Evolutionary conservation across 64 coral and sea anemone genomes (phyloP).

Genomic region (Stylophora pistillata): DNA sequence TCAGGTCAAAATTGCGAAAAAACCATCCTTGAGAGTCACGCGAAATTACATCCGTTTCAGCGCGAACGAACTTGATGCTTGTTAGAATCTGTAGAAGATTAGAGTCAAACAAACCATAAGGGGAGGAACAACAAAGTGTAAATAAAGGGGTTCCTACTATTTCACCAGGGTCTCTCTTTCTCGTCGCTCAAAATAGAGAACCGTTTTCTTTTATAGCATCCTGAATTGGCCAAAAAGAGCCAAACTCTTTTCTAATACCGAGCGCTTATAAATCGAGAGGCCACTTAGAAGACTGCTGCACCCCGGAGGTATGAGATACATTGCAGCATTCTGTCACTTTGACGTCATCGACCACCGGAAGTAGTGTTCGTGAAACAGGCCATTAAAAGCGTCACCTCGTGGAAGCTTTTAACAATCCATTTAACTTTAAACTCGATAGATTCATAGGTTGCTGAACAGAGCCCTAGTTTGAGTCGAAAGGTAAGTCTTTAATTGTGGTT

Average conservation of each 20-base stretch:
- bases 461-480: neutral
- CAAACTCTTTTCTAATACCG: too few relatives aligned
- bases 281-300: too few relatives aligned
- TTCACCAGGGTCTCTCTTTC: too few relatives aligned
- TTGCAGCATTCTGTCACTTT: neutral
- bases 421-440: neutral
- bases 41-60: neutral
- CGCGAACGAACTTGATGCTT: neutral
- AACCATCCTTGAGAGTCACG: neutral
- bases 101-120: neutral
- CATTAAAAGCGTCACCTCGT: neutral
- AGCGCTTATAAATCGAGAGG: too few relatives aligned
- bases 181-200: neutral
- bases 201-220: too few relatives aligned
- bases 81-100: neutral
- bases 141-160: neutral
- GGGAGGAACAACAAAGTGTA: neutral
- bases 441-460: neutral
- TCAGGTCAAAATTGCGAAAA: too few relatives aligned
- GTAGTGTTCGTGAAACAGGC: neutral
- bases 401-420: neutral
- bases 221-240: too few relatives aligned
- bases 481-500: neutral
- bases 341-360: conserved; percentile 24
- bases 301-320: too few relatives aligned